These are phyloP conservation scores for Psittacula derbiana DNA, from an alignment of 2,797 vertebrate genomes.

Conservation along the genomic window DNA sequence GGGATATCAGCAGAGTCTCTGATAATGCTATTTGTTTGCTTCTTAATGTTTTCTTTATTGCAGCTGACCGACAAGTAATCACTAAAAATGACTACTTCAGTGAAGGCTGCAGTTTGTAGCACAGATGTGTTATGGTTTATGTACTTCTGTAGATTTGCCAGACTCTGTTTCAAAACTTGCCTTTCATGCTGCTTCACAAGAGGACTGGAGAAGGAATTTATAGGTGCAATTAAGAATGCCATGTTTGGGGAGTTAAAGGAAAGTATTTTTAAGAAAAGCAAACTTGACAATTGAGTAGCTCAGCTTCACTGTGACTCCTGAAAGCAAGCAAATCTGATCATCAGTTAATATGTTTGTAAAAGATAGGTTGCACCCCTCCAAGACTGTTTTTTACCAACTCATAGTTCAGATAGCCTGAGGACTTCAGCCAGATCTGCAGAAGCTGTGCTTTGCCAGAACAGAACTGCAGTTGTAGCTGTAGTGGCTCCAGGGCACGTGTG, in stretches of 20 bases:
- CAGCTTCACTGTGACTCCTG: neutral
- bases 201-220: neutral
- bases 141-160: neutral
- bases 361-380: neutral
- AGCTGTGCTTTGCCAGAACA: neutral
- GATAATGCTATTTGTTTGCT: neutral
- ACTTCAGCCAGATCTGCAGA: neutral
- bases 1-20: neutral
- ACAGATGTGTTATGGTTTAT: neutral
- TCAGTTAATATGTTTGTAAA: neutral
- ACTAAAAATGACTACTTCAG: neutral
- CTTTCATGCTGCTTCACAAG: neutral
- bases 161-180: neutral
- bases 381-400: neutral
- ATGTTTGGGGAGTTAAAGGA: neutral
- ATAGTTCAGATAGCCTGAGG: neutral
- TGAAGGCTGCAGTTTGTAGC: neutral
- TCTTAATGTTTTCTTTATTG: neutral
- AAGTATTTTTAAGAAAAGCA: neutral
- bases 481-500: fast-evolving
- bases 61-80: neutral
- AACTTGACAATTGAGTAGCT: neutral
- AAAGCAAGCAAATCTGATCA: neutral
- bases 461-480: fast-evolving
- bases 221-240: neutral